Conservation (phyloP, 2,113 vertebrate genomes). For the Anolis carolinensis region DNA sequence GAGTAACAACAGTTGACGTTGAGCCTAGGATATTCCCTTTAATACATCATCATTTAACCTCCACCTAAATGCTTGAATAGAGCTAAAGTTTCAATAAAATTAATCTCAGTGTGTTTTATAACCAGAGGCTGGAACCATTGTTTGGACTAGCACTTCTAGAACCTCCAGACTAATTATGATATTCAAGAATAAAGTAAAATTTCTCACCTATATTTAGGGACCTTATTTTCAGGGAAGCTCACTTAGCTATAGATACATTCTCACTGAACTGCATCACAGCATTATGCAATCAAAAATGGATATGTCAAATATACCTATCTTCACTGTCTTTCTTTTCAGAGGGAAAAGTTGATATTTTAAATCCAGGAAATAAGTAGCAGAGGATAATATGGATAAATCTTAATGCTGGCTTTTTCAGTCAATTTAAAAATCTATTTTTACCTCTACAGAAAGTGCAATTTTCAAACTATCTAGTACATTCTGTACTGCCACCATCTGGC, state of each 20-base stretch:
- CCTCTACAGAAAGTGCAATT: slow-evolving; percentile 32
- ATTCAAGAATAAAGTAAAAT: neutral
- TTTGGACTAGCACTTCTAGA: too few relatives aligned
- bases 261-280: neutral
- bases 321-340: slow-evolving; percentile 38
- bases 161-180: neutral
- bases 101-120: neutral
- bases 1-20: too few relatives aligned
- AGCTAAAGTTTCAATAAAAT: neutral
- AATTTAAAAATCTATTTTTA: slow-evolving; percentile 29
- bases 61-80: too few relatives aligned
- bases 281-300: neutral
- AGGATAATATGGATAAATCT: slow-evolving; percentile 35
- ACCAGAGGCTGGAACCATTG: too few relatives aligned
- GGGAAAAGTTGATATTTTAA: slow-evolving; percentile 41
- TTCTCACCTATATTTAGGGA: neutral
- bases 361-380: slow-evolving; percentile 22
- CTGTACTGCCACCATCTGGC: slow-evolving; percentile 78
- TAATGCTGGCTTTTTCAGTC: neutral
- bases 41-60: too few relatives aligned
- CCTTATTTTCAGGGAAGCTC: neutral
- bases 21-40: too few relatives aligned
- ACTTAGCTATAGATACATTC: neutral
- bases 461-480: slow-evolving; percentile 46
- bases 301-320: neutral